phyloP scores from a whole-genome alignment of 2,797 vertebrate genomes.

The Pempheris klunzingeri region DNA sequence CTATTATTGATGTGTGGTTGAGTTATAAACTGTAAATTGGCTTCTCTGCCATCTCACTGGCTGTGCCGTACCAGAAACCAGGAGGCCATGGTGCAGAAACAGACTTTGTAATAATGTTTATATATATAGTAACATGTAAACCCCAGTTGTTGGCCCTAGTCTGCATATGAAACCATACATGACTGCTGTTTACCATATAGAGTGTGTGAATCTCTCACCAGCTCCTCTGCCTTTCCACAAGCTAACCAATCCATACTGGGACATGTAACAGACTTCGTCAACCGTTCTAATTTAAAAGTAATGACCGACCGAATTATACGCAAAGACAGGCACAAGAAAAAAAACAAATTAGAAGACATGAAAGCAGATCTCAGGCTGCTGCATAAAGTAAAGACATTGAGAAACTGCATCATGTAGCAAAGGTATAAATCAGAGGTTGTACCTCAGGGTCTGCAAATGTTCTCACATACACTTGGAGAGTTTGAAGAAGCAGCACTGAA shows the following conservation, averaged over 20 bases:
- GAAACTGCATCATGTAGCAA: conserved; percentile 12
- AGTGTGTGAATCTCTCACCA: conserved; percentile 41
- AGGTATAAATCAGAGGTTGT: conserved; percentile 19
- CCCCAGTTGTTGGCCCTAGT: conserved; percentile 59
- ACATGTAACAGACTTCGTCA: conserved; percentile 10
- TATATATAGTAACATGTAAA: conserved; percentile 76
- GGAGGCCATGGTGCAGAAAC: conserved; percentile 59
- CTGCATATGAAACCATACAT: conserved; percentile 50
- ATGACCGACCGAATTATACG: conserved; percentile 25
- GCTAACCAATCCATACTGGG: conserved; percentile 21
- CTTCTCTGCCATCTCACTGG: conserved; percentile 71
- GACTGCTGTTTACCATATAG: conserved; percentile 51
- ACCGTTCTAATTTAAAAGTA: conserved; percentile 50
- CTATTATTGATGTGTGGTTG: conserved; percentile 85
- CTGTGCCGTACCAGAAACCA: conserved; percentile 74
- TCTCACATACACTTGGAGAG: conserved; percentile 34
- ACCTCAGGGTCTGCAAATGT: conserved; percentile 34
- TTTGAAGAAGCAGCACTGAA: conserved; percentile 23
- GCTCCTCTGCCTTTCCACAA: conserved; percentile 12
- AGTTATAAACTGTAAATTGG: conserved; percentile 87
- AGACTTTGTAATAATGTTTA: conserved; percentile 73
- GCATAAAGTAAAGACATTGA: conserved; percentile 17
- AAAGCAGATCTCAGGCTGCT: conserved; percentile 5
- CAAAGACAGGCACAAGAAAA: background rate
- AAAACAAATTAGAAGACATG: conserved; percentile 3